These are phyloP conservation scores for Bedellia somnulentella DNA, from an alignment of 2,888 invertebrate species.

Conservation along the genomic window DNA sequence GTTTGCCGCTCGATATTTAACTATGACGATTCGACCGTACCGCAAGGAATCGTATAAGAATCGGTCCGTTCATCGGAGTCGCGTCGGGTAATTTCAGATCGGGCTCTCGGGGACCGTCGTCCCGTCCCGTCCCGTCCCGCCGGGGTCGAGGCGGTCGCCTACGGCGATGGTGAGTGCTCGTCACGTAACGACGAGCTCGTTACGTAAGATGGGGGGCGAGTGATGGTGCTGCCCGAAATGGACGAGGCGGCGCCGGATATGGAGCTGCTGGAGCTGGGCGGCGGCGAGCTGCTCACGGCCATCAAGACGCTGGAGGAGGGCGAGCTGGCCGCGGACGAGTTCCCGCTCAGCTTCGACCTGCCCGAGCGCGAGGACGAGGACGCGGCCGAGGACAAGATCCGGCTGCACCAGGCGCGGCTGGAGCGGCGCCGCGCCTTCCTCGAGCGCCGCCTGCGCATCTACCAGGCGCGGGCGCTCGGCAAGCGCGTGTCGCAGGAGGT, in stretches of 20 bases:
- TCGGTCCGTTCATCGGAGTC: too few relatives aligned
- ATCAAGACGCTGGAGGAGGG: conserved; percentile 72
- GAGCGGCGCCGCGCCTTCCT: conserved; percentile 74
- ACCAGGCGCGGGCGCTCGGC: conserved; percentile 75
- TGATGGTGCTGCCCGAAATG: conserved; percentile 56
- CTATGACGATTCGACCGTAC: too few relatives aligned
- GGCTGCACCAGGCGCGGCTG: conserved; percentile 61
- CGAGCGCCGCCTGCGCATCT: conserved; percentile 70
- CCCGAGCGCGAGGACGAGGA: conserved; percentile 54
- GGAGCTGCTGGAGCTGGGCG: conserved; percentile 66
- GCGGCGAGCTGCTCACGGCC: conserved; percentile 70
- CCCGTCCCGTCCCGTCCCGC: conserved; percentile 85
- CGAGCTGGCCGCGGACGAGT: conserved; percentile 43
- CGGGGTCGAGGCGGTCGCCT: conserved; percentile 29
- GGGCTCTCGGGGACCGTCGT: conserved; percentile 93
- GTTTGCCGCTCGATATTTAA: too few relatives aligned
- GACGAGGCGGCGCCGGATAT: conserved; percentile 65
- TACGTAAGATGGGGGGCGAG: too few relatives aligned
- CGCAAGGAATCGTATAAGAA: too few relatives aligned
- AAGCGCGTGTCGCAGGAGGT: conserved; percentile 79
- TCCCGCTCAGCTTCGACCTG: conserved; percentile 42
- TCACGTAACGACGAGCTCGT: too few relatives aligned
- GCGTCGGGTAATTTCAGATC: too few relatives aligned
- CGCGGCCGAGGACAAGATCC: conserved; percentile 54
- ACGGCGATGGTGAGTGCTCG: conserved; percentile 22